These are phyloP conservation scores for Donacobius atricapilla DNA, from an alignment of 2,113 vertebrate species.

Conservation along the genomic window DNA sequence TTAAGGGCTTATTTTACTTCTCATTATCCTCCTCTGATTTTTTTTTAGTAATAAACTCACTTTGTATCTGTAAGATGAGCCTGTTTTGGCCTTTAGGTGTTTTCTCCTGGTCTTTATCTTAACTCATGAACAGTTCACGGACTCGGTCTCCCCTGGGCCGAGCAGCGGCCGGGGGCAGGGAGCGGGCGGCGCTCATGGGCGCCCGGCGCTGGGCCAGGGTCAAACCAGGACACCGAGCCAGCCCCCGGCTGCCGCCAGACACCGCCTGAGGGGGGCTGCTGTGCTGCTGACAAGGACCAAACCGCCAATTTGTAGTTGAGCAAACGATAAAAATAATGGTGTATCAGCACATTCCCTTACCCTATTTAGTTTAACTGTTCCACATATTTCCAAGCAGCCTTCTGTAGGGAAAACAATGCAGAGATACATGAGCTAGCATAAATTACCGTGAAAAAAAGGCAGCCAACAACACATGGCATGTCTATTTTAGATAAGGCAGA, in stretches of 20 bases:
- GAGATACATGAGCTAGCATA: background rate
- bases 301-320: background rate
- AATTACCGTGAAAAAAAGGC: background rate
- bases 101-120: background rate
- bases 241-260: background rate
- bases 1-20: background rate
- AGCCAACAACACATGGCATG: background rate
- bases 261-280: background rate
- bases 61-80: background rate
- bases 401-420: background rate
- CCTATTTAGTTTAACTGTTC: background rate
- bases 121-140: too few species aligned
- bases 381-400: background rate
- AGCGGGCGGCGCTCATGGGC: accelerated
- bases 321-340: background rate
- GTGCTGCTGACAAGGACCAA: background rate
- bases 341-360: background rate
- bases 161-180: background rate
- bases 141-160: too few species aligned
- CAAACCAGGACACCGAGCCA: background rate
- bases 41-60: background rate
- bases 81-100: background rate
- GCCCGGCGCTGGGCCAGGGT: background rate
- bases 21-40: background rate
- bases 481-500: background rate